Base-by-base conservation (phyloP, 2,113 vertebrate genomes). In the Hyla sarda region DNA sequence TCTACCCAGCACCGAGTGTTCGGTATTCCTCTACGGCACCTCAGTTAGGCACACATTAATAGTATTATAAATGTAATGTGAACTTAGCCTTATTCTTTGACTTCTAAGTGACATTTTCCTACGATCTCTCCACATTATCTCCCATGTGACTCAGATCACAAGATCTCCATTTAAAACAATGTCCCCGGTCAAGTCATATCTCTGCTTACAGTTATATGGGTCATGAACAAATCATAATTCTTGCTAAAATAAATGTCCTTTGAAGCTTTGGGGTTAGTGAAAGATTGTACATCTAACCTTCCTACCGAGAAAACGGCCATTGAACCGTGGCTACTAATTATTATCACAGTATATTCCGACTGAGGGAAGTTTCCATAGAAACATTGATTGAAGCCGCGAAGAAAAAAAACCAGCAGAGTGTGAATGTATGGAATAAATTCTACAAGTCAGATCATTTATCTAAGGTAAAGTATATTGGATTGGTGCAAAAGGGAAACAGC, bases 261-360 rank as follows among this genome's bases (percentile, higher is more conserved):
- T 41, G 67, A 21, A 71, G 34, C 67, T 37, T 23, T 8, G 34
- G 67, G 67, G 34, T 62, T 34, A 41, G 32, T 14, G 34, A 9
- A 34, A 25, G 28, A 14, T 12, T 65, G 25, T 65, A 34, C 14
- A 34, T 69, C 32, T 71, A 69, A 69, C 65, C 65, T 69, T 69
- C 65, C 65, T 69, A 69, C 30, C 5, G 19, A 71, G 67, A 32
- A 71, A 37, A 23, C 65, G 13, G 65, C 67, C 67, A 71, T 71
- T 41, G 67, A 71, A 30, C 67, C 67, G 32, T 23, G 67, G 67
- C 67, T 71, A 37, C 67, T 71, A 71, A 71, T 71, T 71, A 41
- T 41, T 71, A 71, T 37, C 32, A 71, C 67, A 37, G 67, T 67
- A 28, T 71, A 37, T 71, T 71, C 67, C 67, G 23, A 71, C 67